A percentile compares a stretch with the other conserved stretches of the same genome.
Evolutionary conservation across 2,113 vertebrate species (phyloP).

Genomic region (Neomonachus schauinslandi): DNA sequence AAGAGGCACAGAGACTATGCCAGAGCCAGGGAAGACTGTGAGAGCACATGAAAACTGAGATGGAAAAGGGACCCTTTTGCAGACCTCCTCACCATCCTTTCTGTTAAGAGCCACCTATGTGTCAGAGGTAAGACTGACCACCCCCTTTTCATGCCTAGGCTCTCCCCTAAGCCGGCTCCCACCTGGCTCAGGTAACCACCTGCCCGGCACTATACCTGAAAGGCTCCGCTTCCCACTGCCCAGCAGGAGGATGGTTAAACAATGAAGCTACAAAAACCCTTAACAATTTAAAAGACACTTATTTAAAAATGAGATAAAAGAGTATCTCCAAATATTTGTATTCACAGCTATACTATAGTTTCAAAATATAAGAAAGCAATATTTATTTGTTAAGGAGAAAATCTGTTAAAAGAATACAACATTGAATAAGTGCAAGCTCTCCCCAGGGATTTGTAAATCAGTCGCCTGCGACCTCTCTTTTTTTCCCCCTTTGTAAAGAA

Average conservation of each 20-base stretch:
- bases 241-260: rapidly evolving
- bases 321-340: not conserved
- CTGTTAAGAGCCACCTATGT: not conserved
- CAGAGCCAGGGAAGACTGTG: rapidly evolving
- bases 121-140: rapidly evolving
- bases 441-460: not conserved
- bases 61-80: no score
- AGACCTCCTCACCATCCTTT: not conserved
- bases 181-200: not conserved
- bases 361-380: not conserved
- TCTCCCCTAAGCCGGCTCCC: not conserved
- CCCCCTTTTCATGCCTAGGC: not conserved
- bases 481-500: not conserved
- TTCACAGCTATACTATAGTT: not conserved
- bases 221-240: rapidly evolving
- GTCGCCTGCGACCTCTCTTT: not conserved
- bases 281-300: not conserved
- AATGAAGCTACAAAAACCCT: not conserved
- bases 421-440: not conserved
- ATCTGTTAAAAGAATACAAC: not conserved
- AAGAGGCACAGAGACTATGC: not conserved
- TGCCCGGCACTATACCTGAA: rapidly evolving
- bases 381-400: not conserved
- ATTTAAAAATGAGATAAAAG: not conserved
- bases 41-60: not conserved